Base-by-base conservation (phyloP, 2,113 vertebrate genomes). In the Oxyura jamaicensis region DNA sequence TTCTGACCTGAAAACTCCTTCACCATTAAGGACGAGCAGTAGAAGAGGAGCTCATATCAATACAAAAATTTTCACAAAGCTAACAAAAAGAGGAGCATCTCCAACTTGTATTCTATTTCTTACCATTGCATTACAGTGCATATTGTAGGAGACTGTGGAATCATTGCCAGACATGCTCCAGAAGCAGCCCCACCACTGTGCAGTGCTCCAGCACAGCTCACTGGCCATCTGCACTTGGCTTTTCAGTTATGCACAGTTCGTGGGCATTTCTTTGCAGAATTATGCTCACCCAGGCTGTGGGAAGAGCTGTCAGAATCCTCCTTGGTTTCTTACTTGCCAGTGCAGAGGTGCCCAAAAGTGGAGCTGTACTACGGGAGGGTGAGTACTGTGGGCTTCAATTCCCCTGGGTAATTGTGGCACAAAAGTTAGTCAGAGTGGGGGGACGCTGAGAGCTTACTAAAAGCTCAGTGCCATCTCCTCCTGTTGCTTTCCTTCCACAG, bases 211-310 rank as follows among this genome's bases (percentile, higher is more conserved):
- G 41, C 50, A 19, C 74, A 56, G 41, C 16, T 53, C 11, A 0
- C n/a, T 86, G n/a, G 11, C 36, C 46, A 44, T 22, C 56, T 0
- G 0, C 14, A 10, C n/a, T 31, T 44, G 52, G 8, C 2, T 33
- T 62, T 1, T 6, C 58, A 88, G 28, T 3, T 60, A 28, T 68
- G 50, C 31, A 68, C 23, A 26, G 6, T 50, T 50, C 16, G 11
- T 21, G 31, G 50, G 14, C 6, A 52, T 72, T 72, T 83, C 26
- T 78, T 83, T 72, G 15, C 31, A 75, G 69, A 75, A 75, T 62
- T 63, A 6, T 66, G 33, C n/a, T 79, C 53, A 31, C 18, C 46
- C 8, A 20, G 52, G 26, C 22, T 59, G 42, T 67, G 46, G 26
- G 31, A 85, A 62, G 29, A 18, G 16, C 29, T 85, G 5, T 21